Evolutionary conservation across 1,140 invertebrate species (phyloP).

Genomic region (honey bee (Apis mellifera)): DNA sequence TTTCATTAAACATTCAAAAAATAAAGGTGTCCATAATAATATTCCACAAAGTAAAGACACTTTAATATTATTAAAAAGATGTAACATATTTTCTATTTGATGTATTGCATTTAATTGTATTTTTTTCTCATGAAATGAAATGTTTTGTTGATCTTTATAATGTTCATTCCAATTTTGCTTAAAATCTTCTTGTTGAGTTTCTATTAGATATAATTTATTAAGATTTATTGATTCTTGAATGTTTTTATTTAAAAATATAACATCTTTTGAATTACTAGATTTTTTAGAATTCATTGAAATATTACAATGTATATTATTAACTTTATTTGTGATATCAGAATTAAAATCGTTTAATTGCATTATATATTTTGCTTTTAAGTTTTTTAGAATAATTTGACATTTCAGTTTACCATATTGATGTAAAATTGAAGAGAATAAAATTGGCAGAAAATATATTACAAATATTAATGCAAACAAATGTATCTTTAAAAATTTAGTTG

Average conservation of each 20-base stretch:
- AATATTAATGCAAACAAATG: constrained; percentile 64
- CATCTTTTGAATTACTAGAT: background rate
- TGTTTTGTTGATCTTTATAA: background rate
- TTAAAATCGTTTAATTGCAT: background rate
- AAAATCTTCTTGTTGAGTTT: background rate
- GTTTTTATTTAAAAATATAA: background rate
- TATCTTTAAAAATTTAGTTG: constrained; percentile 63
- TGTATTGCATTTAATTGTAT: background rate
- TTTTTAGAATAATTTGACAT: constrained; percentile 16
- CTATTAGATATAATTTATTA: background rate
- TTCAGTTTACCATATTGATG: constrained; percentile 46
- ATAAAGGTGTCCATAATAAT: constrained; percentile 69
- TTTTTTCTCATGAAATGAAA: background rate
- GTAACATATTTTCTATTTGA: constrained; percentile 13
- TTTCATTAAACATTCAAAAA: constrained; percentile 58
- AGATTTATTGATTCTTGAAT: background rate
- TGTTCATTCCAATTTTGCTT: background rate
- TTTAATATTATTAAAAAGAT: constrained; percentile 44
- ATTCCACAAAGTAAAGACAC: constrained; percentile 56
- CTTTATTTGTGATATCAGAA: background rate
- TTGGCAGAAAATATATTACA: constrained; percentile 66
- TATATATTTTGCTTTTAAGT: constrained; percentile 1
- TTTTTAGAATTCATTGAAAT: background rate
- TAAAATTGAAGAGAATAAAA: constrained; percentile 62
- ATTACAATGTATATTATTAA: background rate